Percentiles rank a stretch among this genome's conserved stretches.
Conservation (phyloP, 2,888 invertebrate genomes). For the Synanthedon andrenaeformis region DNA sequence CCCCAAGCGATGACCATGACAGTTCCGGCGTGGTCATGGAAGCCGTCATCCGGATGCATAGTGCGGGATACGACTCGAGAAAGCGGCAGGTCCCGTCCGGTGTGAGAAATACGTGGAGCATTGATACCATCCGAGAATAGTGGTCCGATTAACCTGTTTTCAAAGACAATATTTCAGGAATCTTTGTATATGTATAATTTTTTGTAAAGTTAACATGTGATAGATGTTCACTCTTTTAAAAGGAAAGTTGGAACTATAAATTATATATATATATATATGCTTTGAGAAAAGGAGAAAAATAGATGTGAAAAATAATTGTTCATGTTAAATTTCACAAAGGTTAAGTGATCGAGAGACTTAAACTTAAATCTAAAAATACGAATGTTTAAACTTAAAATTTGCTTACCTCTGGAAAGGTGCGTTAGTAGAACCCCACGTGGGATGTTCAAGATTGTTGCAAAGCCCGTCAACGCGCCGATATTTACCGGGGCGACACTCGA, state of each 20-base stretch:
- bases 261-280: too few relatives aligned
- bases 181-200: not conserved
- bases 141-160: conserved; percentile 77
- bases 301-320: too few relatives aligned
- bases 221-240: too few relatives aligned
- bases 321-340: too few relatives aligned
- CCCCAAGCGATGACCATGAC: conserved; percentile 96
- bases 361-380: too few relatives aligned
- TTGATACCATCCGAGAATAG: conserved; percentile 88
- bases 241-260: too few relatives aligned
- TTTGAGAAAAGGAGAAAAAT: too few relatives aligned
- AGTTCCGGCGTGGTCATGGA: conserved; percentile 93
- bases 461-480: conserved; percentile 89
- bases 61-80: conserved; percentile 89
- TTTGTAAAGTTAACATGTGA: not conserved
- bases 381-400: not conserved
- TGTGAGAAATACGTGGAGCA: conserved; percentile 83
- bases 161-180: not conserved
- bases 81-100: conserved; percentile 81
- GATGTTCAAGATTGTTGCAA: conserved; percentile 89
- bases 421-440: conserved; percentile 89
- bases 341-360: too few relatives aligned
- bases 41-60: conserved; percentile 93
- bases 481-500: conserved; percentile 89
- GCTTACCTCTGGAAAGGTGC: conserved; percentile 83